Percentiles rank a stretch among this genome's conserved stretches.
phyloP scores from a whole-genome alignment of 2,797 vertebrate genomes.

The Ctenopoma kingsleyae region DNA sequence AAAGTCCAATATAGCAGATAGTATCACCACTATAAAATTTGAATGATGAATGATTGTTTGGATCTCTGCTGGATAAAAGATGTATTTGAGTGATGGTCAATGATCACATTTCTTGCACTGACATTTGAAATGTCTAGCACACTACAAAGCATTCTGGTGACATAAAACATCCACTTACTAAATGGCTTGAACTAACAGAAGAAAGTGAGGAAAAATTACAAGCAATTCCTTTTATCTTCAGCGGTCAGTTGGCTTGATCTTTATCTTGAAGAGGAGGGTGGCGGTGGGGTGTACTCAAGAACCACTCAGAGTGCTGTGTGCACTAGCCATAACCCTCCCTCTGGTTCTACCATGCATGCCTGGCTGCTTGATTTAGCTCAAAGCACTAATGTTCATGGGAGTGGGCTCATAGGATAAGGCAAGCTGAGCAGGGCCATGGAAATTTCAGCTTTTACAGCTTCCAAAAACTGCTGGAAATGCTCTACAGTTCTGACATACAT shows the following conservation, averaged over 20 bases:
- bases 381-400: conserved; percentile 59
- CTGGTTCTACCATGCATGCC: conserved; percentile 41
- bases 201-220: conserved; percentile 13
- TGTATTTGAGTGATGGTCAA: conserved; percentile 8
- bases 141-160: conserved; percentile 21
- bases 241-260: conserved; percentile 35
- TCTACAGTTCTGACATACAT: conserved; percentile 37
- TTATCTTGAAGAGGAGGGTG: conserved; percentile 36
- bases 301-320: conserved; percentile 35
- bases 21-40: neutral
- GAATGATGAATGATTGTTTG: neutral
- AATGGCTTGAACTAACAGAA: conserved; percentile 14
- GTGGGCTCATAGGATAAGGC: conserved; percentile 37
- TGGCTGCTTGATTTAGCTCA: conserved; percentile 63
- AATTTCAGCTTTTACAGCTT: conserved; percentile 62
- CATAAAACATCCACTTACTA: conserved; percentile 30
- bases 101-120: conserved; percentile 2
- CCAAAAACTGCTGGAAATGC: conserved; percentile 47
- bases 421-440: conserved; percentile 48
- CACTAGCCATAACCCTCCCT: conserved; percentile 34
- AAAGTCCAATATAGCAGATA: conserved; percentile 12
- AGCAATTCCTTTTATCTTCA: conserved; percentile 23
- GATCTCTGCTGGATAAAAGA: conserved; percentile 11
- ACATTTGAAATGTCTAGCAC: conserved; percentile 6
- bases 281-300: conserved; percentile 11